A percentile compares a stretch with the other conserved stretches of the same genome.
Conservation (phyloP, 2,888 invertebrate species). For the Chromoteleia sp. region DNA sequence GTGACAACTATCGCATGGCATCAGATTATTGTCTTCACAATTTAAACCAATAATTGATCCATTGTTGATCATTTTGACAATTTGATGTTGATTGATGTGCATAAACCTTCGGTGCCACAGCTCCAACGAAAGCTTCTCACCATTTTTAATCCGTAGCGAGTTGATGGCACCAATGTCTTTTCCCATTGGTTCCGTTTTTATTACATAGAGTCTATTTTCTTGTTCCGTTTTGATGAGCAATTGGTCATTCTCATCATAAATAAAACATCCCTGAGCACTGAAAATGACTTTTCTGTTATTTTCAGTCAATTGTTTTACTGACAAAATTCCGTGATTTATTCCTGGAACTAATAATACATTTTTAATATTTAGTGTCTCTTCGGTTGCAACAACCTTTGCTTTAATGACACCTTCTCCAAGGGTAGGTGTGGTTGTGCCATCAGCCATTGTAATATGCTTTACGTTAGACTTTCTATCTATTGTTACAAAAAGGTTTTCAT, state of each 20-base stretch:
- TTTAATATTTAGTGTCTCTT: slow-evolving; percentile 24
- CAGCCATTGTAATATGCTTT: slow-evolving; percentile 2
- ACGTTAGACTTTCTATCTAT: neutral
- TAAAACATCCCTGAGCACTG: slow-evolving; percentile 26
- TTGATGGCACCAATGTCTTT: too few species aligned
- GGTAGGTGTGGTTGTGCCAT: slow-evolving; percentile 2
- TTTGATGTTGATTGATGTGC: slow-evolving; percentile 48
- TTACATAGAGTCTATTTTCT: neutral
- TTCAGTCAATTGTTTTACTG: slow-evolving; percentile 80
- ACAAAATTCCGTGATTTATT: slow-evolving; percentile 73
- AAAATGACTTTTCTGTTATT: slow-evolving; percentile 38
- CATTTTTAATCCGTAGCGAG: too few species aligned
- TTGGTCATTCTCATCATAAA: slow-evolving; percentile 21
- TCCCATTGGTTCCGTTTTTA: neutral
- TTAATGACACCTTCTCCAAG: slow-evolving; percentile 64
- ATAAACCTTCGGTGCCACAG: slow-evolving; percentile 57
- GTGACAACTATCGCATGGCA: slow-evolving; percentile 41
- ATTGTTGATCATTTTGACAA: slow-evolving; percentile 38
- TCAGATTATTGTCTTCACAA: slow-evolving; percentile 15
- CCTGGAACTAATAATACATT: slow-evolving; percentile 44
- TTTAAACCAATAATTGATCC: slow-evolving; percentile 41
- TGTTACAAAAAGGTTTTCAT: slow-evolving; percentile 31
- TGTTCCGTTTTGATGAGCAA: slow-evolving; percentile 23
- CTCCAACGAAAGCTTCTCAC: slow-evolving; percentile 21
- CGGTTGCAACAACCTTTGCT: slow-evolving; percentile 65